Conservation (phyloP, 2,888 invertebrate species). For the Sceliomorpha sp. region DNA sequence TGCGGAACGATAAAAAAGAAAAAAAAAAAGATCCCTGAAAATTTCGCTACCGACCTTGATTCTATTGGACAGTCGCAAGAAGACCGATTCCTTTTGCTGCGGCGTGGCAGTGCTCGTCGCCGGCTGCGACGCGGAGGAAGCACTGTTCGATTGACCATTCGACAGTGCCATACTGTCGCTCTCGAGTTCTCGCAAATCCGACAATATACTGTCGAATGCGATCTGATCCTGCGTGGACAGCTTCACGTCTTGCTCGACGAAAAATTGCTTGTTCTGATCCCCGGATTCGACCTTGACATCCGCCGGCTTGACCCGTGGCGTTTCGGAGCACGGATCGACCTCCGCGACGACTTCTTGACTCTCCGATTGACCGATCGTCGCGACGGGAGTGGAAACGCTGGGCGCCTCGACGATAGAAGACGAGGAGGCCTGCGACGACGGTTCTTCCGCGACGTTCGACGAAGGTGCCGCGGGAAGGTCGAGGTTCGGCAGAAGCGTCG, state of each 20-base stretch:
- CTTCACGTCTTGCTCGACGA: conserved; percentile 52
- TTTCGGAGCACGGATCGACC: conserved; percentile 8
- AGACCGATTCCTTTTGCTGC: conserved; percentile 95
- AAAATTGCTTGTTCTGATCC: conserved; percentile 38
- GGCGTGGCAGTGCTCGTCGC: conserved; percentile 70
- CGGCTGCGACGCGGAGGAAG: conserved; percentile 73
- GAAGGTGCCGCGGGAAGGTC: conserved; percentile 52
- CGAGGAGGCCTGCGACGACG: conserved; percentile 40
- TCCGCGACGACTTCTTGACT: conserved; percentile 17
- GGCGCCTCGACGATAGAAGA: conserved; percentile 11
- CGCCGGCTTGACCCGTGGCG: conserved; percentile 2
- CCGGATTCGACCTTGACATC: conserved; percentile 34
- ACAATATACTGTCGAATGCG: conserved; percentile 73
- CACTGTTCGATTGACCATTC: conserved; percentile 75
- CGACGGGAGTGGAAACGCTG: conserved; percentile 10
- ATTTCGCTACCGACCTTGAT: conserved; percentile 94
- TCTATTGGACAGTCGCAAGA: conserved; percentile 95
- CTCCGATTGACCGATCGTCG: conserved; percentile 23
- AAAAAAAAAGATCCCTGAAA: too few relatives aligned
- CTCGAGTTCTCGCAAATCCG: conserved; percentile 77
- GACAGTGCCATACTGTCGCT: conserved; percentile 56
- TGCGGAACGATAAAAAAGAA: too few relatives aligned
- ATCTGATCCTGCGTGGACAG: conserved; percentile 70
- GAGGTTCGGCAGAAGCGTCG: conserved; percentile 57
- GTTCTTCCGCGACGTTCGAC: conserved; percentile 59